These are phyloP conservation scores for Scelioninae gen. 1 DNA, from an alignment of 2,888 invertebrate species.

Conservation along the genomic window DNA sequence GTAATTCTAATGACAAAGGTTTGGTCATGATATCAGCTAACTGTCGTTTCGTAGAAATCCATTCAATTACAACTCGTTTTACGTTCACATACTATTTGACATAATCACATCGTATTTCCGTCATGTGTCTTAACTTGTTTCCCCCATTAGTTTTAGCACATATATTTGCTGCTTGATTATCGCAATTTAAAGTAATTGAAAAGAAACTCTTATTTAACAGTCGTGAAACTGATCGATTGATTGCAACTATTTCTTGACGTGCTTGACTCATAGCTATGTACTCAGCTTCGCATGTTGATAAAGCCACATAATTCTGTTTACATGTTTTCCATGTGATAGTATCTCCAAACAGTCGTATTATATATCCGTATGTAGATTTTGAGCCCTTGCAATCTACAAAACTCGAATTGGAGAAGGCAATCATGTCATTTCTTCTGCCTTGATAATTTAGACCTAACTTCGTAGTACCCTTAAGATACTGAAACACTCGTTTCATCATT, in stretches of 20 bases:
- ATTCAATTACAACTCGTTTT: not conserved
- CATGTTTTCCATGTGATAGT: not conserved
- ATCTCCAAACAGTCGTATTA: not conserved
- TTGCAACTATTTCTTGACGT: not conserved
- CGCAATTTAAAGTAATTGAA: not conserved
- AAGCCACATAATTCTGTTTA: not conserved
- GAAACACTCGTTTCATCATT: not conserved
- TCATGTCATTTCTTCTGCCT: not conserved
- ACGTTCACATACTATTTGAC: not conserved
- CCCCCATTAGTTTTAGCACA: not conserved
- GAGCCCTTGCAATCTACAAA: constrained; percentile 3
- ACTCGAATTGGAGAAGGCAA: not conserved
- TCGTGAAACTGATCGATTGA: not conserved
- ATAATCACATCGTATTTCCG: not conserved
- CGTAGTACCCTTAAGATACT: not conserved
- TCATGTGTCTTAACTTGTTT: not conserved
- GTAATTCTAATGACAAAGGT: not conserved
- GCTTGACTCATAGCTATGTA: not conserved
- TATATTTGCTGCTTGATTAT: not conserved
- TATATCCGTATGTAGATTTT: not conserved
- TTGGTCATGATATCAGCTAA: not conserved
- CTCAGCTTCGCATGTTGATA: not conserved
- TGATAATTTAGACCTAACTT: not conserved
- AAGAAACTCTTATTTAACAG: not conserved
- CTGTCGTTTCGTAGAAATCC: too few relatives aligned